Conservation (phyloP, 2,797 vertebrate species). For the Neosilurus hyrtlii region DNA sequence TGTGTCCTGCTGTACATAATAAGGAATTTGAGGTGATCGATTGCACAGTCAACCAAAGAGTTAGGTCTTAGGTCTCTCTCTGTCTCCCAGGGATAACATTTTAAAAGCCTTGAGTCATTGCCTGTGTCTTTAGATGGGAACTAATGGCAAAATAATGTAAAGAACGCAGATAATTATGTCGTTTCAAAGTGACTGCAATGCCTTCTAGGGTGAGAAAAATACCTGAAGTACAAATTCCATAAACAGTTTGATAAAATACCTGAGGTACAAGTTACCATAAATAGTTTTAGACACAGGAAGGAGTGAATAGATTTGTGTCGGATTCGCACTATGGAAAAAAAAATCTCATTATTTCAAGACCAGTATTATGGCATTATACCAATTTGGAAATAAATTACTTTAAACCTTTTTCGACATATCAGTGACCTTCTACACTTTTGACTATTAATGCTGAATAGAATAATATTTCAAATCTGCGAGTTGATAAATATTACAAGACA, state of each 20-base stretch:
- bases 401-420: slow-evolving; percentile 46
- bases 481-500: slow-evolving; percentile 57
- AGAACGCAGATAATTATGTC: not conserved
- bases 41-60: slow-evolving; percentile 74
- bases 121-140: not conserved
- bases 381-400: slow-evolving; percentile 46
- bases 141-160: not conserved
- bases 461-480: slow-evolving; percentile 49
- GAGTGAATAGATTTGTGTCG: slow-evolving; percentile 4
- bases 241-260: not conserved
- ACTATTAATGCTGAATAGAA: slow-evolving; percentile 54
- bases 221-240: not conserved
- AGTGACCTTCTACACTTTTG: slow-evolving; percentile 47
- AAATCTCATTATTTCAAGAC: slow-evolving; percentile 38
- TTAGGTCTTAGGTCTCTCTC: slow-evolving; percentile 65
- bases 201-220: not conserved
- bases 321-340: slow-evolving; percentile 24
- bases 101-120: not conserved
- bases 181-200: not conserved
- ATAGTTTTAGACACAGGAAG: not conserved
- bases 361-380: slow-evolving; percentile 31
- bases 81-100: slow-evolving; percentile 52
- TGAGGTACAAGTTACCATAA: not conserved
- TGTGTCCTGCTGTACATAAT: slow-evolving; percentile 80
- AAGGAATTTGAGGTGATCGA: slow-evolving; percentile 74